Base-by-base conservation (phyloP, 1,140 invertebrate species). In the Scaptomyza pallida region DNA sequence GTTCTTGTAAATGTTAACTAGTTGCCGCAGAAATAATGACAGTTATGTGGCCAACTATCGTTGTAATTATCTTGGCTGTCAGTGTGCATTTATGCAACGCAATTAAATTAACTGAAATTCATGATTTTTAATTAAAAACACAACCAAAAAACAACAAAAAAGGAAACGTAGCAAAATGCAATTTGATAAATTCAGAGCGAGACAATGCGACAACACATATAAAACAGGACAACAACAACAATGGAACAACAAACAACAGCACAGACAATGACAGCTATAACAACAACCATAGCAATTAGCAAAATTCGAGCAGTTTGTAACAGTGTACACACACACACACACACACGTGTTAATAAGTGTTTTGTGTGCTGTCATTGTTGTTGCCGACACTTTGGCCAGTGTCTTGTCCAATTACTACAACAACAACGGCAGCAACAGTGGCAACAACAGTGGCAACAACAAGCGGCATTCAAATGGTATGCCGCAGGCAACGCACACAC, bases 361-460 rank as follows among this genome's bases (percentile, higher is more conserved):
- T n/a, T 26, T 57, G 71, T 60, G 35, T 41, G n/a, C 17, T 54
- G 62, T 75, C 71, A 30, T 61, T 51, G 52, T 45, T 48, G 47
- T 79, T 64, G 74, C 62, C 61, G 76, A 76, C 81, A 85, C 80
- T 76, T 79, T 76, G 56, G 80, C 81, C 73, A 85, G 62, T 77
- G 81, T 80, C 81, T 85, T 80, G 81, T 86, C 81, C 81, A 85
- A 85, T 85, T 85, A 85, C 81, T 80, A 79, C 78, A 76, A 80
- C 81, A 85, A 85, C 81, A 72, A 62, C 33, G 12, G 13, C 23
- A 40, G 19, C 15, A 10, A n/a, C n/a, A n/a, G n/a, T n/a, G n/a
- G n/a, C 81, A 85, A 85, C 81, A 72, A 62, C 33, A 35, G 13
- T 17, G 35, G 19, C 15, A 10, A n/a, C 33, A 37, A n/a, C 19